Evolutionary conservation across 2,888 invertebrate species (phyloP).

Genomic region (Caenorhabditis wallacei): DNA sequence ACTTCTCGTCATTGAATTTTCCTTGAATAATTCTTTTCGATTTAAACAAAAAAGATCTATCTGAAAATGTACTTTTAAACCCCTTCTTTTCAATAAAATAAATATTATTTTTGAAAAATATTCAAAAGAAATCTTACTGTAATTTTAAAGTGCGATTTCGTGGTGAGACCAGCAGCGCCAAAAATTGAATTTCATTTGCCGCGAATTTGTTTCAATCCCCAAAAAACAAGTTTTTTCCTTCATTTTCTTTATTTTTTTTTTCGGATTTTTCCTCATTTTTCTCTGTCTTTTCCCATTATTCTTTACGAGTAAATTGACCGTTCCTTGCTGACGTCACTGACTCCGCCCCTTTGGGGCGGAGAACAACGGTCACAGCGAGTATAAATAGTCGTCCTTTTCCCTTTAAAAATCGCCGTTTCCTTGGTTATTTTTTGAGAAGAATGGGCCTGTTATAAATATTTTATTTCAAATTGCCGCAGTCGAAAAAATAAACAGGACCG

Average conservation of each 20-base stretch:
- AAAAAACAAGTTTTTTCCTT: neutral
- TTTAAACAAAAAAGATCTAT: neutral
- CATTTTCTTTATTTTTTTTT: neutral
- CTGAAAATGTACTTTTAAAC: too few species aligned
- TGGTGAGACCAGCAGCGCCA: too few species aligned
- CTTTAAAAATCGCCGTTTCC: neutral
- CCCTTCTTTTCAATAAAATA: too few species aligned
- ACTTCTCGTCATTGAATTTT: conserved; percentile 42
- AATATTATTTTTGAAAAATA: too few species aligned
- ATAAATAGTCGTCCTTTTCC: conserved; percentile 18
- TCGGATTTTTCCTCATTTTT: neutral
- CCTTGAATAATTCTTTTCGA: neutral
- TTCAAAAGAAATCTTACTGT: too few species aligned
- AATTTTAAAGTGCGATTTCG: too few species aligned
- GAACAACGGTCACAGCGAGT: conserved; percentile 5
- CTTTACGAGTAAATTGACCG: neutral
- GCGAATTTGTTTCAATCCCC: neutral
- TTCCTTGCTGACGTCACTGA: conserved; percentile 15
- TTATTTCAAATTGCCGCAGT: conserved; percentile 25
- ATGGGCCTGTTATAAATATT: neutral
- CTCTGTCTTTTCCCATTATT: neutral
- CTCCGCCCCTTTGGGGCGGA: conserved; percentile 43
- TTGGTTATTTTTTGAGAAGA: neutral
- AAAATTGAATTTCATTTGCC: neutral
- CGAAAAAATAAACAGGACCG: conserved; percentile 12